Conservation (phyloP, 2,888 invertebrate genomes). For the Volucella zonaria region DNA sequence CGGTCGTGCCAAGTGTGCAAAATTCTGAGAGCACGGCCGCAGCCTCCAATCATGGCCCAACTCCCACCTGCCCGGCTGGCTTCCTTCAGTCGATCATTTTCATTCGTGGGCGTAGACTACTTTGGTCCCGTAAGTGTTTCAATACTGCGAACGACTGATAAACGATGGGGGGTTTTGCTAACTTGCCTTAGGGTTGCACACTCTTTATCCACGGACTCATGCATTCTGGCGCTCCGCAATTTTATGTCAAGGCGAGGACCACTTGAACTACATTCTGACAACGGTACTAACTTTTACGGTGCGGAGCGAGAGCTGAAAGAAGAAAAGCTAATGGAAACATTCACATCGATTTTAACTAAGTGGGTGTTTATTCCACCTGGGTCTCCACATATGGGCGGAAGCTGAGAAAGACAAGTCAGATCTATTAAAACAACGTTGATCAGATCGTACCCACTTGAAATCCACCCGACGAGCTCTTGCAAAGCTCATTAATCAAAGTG, state of each 20-base stretch:
- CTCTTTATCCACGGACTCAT: conserved; percentile 48
- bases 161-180: conserved; percentile 59
- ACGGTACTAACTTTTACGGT: conserved; percentile 69
- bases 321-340: no score
- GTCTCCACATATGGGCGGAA: no score
- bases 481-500: conserved; percentile 41
- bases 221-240: conserved; percentile 55
- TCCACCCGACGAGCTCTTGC: conserved; percentile 59
- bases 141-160: conserved; percentile 48
- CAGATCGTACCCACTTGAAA: no score
- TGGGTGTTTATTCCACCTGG: no score
- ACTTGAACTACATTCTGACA: conserved; percentile 66
- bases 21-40: conserved; percentile 25
- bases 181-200: conserved; percentile 67
- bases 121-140: conserved; percentile 55
- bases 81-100: conserved; percentile 54
- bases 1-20: conserved; percentile 46
- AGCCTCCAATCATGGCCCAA: conserved; percentile 46
- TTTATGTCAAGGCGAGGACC: conserved; percentile 65
- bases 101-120: conserved; percentile 47
- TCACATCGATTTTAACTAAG: no score
- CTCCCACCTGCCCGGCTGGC: conserved; percentile 42
- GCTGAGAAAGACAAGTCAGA: no score
- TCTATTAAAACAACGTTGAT: no score
- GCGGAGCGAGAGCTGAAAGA: conserved; percentile 64